phyloP scores from a whole-genome alignment of 1,140 invertebrate species.

The Monomorium pharaonis region DNA sequence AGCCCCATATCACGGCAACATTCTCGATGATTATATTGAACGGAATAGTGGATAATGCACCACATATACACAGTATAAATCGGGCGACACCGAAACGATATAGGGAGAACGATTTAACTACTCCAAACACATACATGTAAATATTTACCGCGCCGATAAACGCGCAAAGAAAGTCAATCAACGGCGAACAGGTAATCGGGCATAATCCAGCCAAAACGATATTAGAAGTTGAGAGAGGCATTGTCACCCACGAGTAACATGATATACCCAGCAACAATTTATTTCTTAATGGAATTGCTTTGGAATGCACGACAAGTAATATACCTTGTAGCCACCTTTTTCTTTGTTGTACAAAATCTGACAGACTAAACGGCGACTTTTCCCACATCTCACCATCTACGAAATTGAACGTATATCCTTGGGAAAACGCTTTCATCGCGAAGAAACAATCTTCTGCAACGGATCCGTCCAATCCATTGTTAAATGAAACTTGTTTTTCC shows the following conservation, averaged over 20 bases:
- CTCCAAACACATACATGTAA: constrained; percentile 98
- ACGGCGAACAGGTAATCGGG: constrained; percentile 93
- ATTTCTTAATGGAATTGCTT: constrained; percentile 92
- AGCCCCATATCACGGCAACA: constrained; percentile 96
- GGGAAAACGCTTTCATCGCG: constrained; percentile 95
- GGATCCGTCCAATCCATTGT: constrained; percentile 97
- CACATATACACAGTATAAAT: constrained; percentile 92
- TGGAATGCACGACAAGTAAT: constrained; percentile 96
- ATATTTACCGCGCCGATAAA: constrained; percentile 97
- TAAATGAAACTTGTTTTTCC: constrained; percentile 96
- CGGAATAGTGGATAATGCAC: constrained; percentile 95
- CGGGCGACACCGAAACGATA: constrained; percentile 93
- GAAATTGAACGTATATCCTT: constrained; percentile 96
- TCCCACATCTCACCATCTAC: constrained; percentile 99
- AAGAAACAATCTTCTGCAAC: constrained; percentile 99
- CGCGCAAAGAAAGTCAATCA: constrained; percentile 94
- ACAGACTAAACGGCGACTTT: constrained; percentile 97
- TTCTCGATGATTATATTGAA: constrained; percentile 97
- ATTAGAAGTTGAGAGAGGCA: constrained; percentile 96
- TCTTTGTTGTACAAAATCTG: constrained; percentile 97
- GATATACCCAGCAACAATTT: constrained; percentile 95
- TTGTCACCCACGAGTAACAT: constrained; percentile 97
- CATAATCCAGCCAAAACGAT: constrained; percentile 93
- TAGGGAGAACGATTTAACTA: constrained; percentile 96
- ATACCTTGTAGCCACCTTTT: constrained; percentile 99